Evolutionary conservation across 2,888 invertebrate genomes (phyloP), one percentile per base, ranked within the genome.

Genomic region (Netelia virgata): DNA sequence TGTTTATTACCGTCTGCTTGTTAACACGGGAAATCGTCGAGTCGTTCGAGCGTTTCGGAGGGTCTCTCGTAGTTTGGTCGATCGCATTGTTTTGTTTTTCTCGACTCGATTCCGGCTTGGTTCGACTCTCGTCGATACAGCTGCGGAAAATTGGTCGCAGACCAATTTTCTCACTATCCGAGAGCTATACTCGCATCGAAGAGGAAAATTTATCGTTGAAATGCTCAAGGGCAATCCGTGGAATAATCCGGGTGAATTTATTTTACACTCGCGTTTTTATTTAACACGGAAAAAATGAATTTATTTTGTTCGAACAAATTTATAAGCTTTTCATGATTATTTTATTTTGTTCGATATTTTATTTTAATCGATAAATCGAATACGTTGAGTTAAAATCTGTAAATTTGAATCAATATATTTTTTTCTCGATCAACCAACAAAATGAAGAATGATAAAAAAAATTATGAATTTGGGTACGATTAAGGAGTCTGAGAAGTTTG

Each of bases 51-150:
- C 66, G 76, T 50, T 70, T 64, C 23, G 53, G 72, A 70, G 66
- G 57, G 59, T 16, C 66, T 72, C n/a, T 23, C 55, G 61, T 43
- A 76, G 83, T 83, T 83, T 83, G 80, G 59, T 79, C 80, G 80
- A 79, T 83, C 66, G 23, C 8, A 61, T 23, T 47, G 16, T 8
- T 23, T 10, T 18, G 23, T 70, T 57, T 69, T 63, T 20, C 18
- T 53, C 2, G 16, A 10, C 41, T 61, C 9, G 20, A 41, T 75
- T 41, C 20, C 20, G 53, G 50, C 20, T 10, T 28, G 28, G 5
- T n/a, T 41, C 3, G 47, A 5, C 57, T 11, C 1, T 36, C 14
- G 11, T 3, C 41, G 55, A 55, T 23, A 57, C 28, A 55, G 41
- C 23, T 57, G 11, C 36, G 55, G 36, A 55, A 70, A 57, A 16